These are phyloP conservation scores for Astur gentilis DNA, from an alignment of 2,113 vertebrate species.

Conservation along the genomic window DNA sequence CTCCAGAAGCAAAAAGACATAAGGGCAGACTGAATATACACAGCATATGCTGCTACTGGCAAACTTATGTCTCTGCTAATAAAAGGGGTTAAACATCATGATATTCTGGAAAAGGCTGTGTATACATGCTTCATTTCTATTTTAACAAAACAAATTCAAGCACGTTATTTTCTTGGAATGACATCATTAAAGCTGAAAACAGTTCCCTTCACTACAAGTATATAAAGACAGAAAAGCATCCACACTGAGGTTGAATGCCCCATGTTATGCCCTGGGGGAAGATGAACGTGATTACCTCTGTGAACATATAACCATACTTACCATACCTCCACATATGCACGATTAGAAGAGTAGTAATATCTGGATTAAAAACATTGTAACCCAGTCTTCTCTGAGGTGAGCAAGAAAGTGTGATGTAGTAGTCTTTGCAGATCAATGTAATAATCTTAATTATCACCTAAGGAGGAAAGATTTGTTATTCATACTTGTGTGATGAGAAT, in stretches of 20 bases:
- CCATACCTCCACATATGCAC: neutral
- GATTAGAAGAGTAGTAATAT: neutral
- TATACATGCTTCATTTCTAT: neutral
- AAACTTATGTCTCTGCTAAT: neutral
- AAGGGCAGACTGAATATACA: neutral
- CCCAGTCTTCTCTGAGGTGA: neutral
- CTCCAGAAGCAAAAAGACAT: neutral
- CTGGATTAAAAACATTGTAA: neutral
- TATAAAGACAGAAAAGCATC: neutral
- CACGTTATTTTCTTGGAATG: neutral
- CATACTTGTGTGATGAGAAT: neutral
- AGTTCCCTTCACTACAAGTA: neutral
- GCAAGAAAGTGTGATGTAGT: neutral
- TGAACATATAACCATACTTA: neutral
- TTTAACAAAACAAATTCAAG: neutral
- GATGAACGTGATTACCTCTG: neutral
- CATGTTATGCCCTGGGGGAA: neutral
- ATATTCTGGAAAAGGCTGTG: neutral
- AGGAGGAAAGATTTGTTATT: neutral
- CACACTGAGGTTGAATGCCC: neutral
- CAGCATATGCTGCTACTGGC: neutral
- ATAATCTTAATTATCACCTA: neutral
- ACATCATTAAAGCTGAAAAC: neutral
- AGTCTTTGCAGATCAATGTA: neutral
- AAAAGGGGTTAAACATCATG: neutral